A percentile compares a stretch with the other conserved stretches of the same genome.
These are phyloP conservation scores for Onychorhynchus coronatus DNA, from an alignment of 2,113 vertebrate species.

Conservation along the genomic window DNA sequence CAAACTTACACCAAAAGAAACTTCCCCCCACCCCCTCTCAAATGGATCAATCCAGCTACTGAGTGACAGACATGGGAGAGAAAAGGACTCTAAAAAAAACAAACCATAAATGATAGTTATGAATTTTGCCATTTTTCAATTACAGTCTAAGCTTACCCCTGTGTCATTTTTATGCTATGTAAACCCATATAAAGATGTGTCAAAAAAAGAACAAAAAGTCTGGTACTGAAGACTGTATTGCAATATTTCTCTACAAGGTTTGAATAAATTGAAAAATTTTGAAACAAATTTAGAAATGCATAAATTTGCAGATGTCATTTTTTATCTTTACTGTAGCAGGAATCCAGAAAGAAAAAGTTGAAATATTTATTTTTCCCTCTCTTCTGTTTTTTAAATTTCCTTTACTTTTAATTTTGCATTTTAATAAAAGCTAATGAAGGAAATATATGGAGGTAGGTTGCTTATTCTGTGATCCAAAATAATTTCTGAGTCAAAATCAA, in stretches of 20 bases:
- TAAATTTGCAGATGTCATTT: neutral
- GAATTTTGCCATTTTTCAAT: neutral
- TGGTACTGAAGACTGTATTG: neutral
- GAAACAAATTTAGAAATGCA: neutral
- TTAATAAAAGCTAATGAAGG: neutral
- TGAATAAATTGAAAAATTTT: neutral
- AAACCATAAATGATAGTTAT: neutral
- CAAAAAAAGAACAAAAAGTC: neutral
- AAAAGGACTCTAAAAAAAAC: neutral
- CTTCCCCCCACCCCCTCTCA: accelerated
- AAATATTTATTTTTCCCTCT: accelerated
- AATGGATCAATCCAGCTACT: neutral
- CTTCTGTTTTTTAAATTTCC: accelerated
- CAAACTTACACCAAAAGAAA: neutral
- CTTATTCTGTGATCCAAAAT: neutral
- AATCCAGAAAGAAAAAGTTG: neutral
- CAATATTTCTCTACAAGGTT: neutral
- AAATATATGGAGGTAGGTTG: neutral
- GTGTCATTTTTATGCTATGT: neutral
- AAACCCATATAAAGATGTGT: neutral
- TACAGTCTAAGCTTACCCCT: neutral
- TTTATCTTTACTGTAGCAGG: neutral
- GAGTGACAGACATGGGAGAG: neutral
- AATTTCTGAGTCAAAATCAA: neutral
- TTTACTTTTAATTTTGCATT: neutral